Percentiles rank a stretch among this genome's conserved stretches.
Conservation (phyloP, 23 tunicate genomes). For the Ascidia mentula region DNA sequence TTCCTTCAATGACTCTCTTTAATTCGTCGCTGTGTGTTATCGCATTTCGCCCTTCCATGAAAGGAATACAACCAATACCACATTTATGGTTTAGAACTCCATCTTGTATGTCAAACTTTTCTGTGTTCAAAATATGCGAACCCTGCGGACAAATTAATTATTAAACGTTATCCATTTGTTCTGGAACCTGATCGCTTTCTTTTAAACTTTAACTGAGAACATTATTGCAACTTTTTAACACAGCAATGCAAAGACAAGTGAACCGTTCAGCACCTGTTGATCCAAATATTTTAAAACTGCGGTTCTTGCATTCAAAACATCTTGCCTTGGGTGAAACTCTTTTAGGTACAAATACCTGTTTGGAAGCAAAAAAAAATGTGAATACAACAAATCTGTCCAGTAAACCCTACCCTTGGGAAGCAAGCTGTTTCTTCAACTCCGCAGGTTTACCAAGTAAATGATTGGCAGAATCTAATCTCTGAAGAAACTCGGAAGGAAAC, state of each 20-base stretch:
- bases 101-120: background rate
- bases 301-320: slow-evolving; percentile 22
- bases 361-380: background rate
- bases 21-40: slow-evolving; percentile 15
- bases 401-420: background rate
- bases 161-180: no score
- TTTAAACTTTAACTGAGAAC: no score
- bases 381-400: background rate
- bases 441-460: background rate
- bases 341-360: slow-evolving; percentile 14
- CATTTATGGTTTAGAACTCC: slow-evolving; percentile 20
- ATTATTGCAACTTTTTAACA: no score
- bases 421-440: background rate
- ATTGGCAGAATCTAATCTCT: slow-evolving; percentile 10
- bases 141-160: no score
- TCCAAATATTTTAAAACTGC: slow-evolving; percentile 4
- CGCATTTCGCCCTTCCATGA: slow-evolving; percentile 28
- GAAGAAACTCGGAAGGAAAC: slow-evolving; percentile 9
- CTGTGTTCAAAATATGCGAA: slow-evolving; percentile 3
- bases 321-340: slow-evolving; percentile 17
- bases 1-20: slow-evolving; percentile 20
- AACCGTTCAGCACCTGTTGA: background rate
- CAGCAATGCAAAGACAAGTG: no score
- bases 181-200: no score
- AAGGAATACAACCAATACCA: slow-evolving; percentile 20